phyloP scores from a whole-genome alignment of 2,797 vertebrate genomes.

The Threskiornis aethiopicus region DNA sequence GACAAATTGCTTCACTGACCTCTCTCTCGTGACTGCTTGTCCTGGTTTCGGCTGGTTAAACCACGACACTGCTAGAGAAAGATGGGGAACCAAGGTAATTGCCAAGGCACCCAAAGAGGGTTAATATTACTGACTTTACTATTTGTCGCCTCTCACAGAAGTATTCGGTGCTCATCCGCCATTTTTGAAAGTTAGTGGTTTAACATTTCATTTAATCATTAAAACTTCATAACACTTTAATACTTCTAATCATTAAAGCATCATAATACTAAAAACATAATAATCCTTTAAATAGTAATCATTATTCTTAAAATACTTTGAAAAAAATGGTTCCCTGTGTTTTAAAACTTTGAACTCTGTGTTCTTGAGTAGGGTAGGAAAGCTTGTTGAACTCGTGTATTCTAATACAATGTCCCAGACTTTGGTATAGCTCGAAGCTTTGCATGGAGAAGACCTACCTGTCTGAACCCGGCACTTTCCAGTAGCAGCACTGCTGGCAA shows the following conservation, averaged over 20 bases:
- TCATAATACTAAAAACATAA: not conserved
- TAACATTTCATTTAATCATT: not conserved
- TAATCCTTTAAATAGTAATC: not conserved
- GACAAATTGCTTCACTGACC: not conserved
- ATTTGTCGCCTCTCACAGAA: not conserved
- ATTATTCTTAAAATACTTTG: not conserved
- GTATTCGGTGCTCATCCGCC: not conserved
- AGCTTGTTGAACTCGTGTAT: fast-evolving
- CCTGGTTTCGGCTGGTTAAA: too few relatives aligned
- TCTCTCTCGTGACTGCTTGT: not conserved
- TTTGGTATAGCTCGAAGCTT: not conserved
- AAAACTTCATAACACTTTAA: not conserved
- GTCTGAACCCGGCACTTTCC: not conserved
- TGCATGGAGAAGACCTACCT: not conserved
- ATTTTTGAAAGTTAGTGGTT: not conserved
- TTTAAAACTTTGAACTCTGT: not conserved
- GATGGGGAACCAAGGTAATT: not conserved
- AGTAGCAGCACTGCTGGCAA: not conserved
- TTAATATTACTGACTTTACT: not conserved
- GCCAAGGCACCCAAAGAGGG: not conserved
- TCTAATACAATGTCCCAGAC: not conserved
- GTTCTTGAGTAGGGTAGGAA: not conserved
- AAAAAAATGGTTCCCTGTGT: not conserved
- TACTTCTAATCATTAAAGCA: not conserved
- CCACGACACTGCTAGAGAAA: not conserved